Evolutionary conservation across 1,140 invertebrate species (phyloP).

Genomic region (Parasteatoda tepidariorum): DNA sequence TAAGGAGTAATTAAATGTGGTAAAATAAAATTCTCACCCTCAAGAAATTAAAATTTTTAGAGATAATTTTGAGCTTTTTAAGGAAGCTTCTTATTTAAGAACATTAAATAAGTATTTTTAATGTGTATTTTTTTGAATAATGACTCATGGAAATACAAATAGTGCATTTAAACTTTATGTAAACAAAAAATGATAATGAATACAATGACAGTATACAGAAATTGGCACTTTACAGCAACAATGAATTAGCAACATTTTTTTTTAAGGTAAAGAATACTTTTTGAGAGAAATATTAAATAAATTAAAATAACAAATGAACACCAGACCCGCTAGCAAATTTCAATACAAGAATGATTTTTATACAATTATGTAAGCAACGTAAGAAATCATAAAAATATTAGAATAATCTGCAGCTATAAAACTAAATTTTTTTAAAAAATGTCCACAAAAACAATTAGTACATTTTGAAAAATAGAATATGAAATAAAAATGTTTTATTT

Average conservation of each 20-base stretch:
- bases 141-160: not conserved
- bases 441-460: no score
- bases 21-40: no score
- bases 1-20: no score
- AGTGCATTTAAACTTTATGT: slow-evolving; percentile 39
- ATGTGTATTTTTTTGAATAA: not conserved
- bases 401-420: not conserved
- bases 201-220: slow-evolving; percentile 34
- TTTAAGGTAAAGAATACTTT: no score
- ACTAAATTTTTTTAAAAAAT: no score
- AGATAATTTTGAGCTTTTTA: no score
- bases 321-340: slow-evolving; percentile 31
- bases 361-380: not conserved
- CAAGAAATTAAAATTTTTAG: no score
- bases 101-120: no score
- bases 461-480: no score
- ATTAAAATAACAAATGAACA: not conserved
- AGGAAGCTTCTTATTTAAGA: no score
- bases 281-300: not conserved
- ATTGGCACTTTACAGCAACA: slow-evolving; percentile 39
- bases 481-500: no score
- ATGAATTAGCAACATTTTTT: not conserved
- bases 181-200: slow-evolving; percentile 30
- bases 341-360: not conserved
- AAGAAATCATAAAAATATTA: not conserved